Base-by-base conservation (phyloP, 1,140 invertebrate species). In the Drosophila bocki region DNA sequence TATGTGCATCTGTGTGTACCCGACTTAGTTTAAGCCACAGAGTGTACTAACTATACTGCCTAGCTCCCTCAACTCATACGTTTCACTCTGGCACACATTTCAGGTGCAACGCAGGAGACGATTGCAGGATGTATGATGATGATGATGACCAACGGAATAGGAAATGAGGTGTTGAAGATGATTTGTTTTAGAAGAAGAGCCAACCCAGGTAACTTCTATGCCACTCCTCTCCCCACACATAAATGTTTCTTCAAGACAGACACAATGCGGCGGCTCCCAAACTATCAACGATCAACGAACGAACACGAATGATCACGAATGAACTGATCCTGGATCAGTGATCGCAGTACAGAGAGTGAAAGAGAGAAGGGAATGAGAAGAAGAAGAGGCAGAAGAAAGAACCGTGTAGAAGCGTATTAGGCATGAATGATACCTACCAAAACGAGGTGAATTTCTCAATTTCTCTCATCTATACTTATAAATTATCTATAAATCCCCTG, bases 201-300 rank as follows among this genome's bases (percentile, higher is more conserved):
- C 75, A 77, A 81, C 64, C 84, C 84, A 88, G 84, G 84, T 88
- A 88, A 88, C 84, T 90, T 78, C 84, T 88, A 84, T 80, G 84
- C 77, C 85, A 82, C 78, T 65, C 26, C 44, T 48, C 74, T 64
- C 68, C 80, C 54, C 59, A 75, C 59, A 74, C 84, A 84, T 82
- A 90, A 68, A 88, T 88, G 77, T 88, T 90, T 88, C 84, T 88
- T 84, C 84, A 88, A 68, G 65, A 88, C 84, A 88, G 84, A 87
- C 64, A 82, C 68, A 19, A 17, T 26, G 15, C 29, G 41, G 9
- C 75, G 35, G 42, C 19, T 26, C 5, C 26, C 26, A 29, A 61
- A 62, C 45, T 42, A 65, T 41, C 57, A 75, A 58, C 45, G 60
- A 65, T 42, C 57, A 75, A 67, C 68, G 48, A 77, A 71, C 32